phyloP scores from a whole-genome alignment of 1,140 invertebrate species.

The Cephus cinctus region DNA sequence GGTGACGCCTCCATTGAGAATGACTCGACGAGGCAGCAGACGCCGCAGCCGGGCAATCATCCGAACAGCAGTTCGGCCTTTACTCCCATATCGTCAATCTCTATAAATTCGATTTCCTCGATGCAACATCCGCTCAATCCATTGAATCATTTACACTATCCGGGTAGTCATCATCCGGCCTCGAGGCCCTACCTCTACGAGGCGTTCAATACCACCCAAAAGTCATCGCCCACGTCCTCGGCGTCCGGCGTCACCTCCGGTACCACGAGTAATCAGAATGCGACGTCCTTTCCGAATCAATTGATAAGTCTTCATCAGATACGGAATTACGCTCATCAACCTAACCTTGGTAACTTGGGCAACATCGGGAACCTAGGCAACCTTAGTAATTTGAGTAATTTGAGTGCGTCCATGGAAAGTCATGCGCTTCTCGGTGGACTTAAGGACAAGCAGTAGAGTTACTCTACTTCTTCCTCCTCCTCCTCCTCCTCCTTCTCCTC shows the following conservation, averaged over 20 bases:
- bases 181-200: conserved; percentile 90
- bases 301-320: conserved; percentile 95
- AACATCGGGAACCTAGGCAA: conserved; percentile 49
- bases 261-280: conserved; percentile 48
- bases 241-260: conserved; percentile 37
- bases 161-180: conserved; percentile 62
- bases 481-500: conserved; percentile 8
- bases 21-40: conserved; percentile 53
- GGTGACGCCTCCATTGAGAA: conserved; percentile 45
- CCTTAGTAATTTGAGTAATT: conserved; percentile 47
- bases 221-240: conserved; percentile 47
- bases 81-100: conserved; percentile 83
- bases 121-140: conserved; percentile 62
- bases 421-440: conserved; percentile 47
- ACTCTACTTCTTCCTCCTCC: not conserved
- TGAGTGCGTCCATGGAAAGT: conserved; percentile 49
- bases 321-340: conserved; percentile 93
- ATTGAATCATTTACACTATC: conserved; percentile 64
- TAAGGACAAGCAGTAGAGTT: conserved; percentile 50
- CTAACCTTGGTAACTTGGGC: conserved; percentile 60
- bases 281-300: conserved; percentile 88
- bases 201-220: conserved; percentile 76
- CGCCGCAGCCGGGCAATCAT: conserved; percentile 45
- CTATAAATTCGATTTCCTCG: conserved; percentile 62
- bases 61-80: conserved; percentile 81